Evolutionary conservation across 2,113 vertebrate species (phyloP).

Genomic region (Phylloscopus trochilus): DNA sequence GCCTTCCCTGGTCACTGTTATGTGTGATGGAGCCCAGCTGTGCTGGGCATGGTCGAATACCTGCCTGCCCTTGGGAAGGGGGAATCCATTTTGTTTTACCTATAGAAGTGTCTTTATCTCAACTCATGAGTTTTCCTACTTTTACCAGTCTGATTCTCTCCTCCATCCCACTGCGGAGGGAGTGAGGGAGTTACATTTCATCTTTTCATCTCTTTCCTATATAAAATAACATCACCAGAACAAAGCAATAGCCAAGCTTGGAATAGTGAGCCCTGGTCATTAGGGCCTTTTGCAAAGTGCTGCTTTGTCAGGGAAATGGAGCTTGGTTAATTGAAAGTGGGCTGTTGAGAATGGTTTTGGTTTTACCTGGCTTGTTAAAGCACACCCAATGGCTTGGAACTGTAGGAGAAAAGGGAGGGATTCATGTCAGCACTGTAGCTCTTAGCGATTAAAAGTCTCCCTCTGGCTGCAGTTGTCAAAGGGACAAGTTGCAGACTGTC

Average conservation of each 20-base stretch:
- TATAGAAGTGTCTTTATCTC: background rate
- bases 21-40: rapidly evolving
- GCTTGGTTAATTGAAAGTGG: background rate
- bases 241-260: background rate
- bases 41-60: background rate
- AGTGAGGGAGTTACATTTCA: background rate
- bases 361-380: background rate
- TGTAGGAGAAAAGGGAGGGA: background rate
- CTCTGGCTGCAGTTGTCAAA: background rate
- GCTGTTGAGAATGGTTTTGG: background rate
- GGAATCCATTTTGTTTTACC: background rate
- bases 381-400: background rate
- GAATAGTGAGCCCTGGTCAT: background rate
- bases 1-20: too few relatives aligned
- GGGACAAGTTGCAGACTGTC: background rate
- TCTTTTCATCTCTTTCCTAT: background rate
- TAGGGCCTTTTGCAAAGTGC: background rate
- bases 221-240: background rate
- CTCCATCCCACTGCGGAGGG: too few relatives aligned
- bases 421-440: background rate
- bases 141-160: background rate
- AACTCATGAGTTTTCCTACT: background rate
- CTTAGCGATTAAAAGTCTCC: background rate
- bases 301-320: background rate
- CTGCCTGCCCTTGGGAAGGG: background rate